phyloP scores from a whole-genome alignment of 2,113 vertebrate species.

The Apus apus region DNA sequence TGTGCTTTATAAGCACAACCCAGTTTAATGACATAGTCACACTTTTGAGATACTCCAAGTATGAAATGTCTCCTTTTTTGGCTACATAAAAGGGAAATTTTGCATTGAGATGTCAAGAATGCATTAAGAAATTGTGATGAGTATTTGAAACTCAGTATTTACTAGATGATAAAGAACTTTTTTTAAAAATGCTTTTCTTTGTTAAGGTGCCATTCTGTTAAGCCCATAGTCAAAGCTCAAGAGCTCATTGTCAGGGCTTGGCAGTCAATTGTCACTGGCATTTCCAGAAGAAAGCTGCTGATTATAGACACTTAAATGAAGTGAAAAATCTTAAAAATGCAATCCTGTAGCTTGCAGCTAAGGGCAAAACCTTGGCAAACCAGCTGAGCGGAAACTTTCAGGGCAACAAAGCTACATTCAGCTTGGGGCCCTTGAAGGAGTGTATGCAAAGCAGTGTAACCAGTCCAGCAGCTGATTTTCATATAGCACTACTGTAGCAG shows the following conservation, averaged over 20 bases:
- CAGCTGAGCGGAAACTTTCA: not conserved
- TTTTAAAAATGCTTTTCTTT: not conserved
- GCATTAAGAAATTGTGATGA: not conserved
- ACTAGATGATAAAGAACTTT: not conserved
- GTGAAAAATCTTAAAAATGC: not conserved
- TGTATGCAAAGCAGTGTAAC: not conserved
- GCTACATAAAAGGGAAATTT: not conserved
- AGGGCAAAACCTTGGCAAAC: not conserved
- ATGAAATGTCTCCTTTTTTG: not conserved
- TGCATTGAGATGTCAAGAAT: not conserved
- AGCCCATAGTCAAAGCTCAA: not conserved
- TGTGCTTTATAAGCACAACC: not conserved
- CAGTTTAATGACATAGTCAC: not conserved
- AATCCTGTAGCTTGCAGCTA: not conserved
- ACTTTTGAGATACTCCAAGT: not conserved
- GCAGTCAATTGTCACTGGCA: not conserved
- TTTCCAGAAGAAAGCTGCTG: not conserved
- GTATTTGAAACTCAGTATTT: not conserved
- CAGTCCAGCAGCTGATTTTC: not conserved
- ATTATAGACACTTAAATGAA: not conserved
- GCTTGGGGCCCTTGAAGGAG: not conserved
- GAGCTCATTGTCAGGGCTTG: not conserved
- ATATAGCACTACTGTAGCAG: not conserved
- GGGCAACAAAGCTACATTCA: not conserved
- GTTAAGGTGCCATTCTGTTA: not conserved